These are phyloP conservation scores for Dryobates pubescens DNA, from an alignment of 2,797 vertebrate species.

Conservation along the genomic window DNA sequence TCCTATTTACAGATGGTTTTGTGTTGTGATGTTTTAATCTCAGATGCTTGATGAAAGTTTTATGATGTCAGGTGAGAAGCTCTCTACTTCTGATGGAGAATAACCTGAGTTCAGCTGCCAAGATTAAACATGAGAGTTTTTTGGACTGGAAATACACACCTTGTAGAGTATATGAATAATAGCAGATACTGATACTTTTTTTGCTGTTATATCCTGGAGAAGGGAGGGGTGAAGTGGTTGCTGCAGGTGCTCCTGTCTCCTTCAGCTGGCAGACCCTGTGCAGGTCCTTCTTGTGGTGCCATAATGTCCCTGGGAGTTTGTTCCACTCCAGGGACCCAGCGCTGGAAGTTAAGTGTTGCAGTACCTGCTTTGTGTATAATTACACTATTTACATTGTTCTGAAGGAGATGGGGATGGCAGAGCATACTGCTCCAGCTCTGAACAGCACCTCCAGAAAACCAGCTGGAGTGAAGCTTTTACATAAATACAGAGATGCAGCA, in stretches of 20 bases:
- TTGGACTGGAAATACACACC: neutral
- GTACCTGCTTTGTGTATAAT: neutral
- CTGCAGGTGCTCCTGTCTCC: neutral
- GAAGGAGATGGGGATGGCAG: neutral
- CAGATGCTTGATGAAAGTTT: slow-evolving; percentile 65
- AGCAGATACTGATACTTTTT: neutral
- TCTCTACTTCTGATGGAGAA: neutral
- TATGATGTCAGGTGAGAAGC: slow-evolving; percentile 59
- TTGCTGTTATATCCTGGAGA: neutral
- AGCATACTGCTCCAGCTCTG: neutral
- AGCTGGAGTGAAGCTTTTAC: neutral
- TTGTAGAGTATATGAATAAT: neutral
- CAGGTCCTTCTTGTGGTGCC: neutral
- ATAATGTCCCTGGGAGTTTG: neutral
- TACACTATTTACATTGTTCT: neutral
- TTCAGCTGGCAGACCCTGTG: neutral
- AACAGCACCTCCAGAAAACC: neutral
- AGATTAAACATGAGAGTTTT: neutral
- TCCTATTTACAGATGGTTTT: neutral
- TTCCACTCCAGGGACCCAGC: neutral
- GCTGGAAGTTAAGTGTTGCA: neutral
- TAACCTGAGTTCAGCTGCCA: neutral
- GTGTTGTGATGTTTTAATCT: neutral
- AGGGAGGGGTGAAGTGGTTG: neutral
- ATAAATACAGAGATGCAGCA: neutral